Conservation (phyloP, 2,797 vertebrate species). For the Australoheros facetus region DNA sequence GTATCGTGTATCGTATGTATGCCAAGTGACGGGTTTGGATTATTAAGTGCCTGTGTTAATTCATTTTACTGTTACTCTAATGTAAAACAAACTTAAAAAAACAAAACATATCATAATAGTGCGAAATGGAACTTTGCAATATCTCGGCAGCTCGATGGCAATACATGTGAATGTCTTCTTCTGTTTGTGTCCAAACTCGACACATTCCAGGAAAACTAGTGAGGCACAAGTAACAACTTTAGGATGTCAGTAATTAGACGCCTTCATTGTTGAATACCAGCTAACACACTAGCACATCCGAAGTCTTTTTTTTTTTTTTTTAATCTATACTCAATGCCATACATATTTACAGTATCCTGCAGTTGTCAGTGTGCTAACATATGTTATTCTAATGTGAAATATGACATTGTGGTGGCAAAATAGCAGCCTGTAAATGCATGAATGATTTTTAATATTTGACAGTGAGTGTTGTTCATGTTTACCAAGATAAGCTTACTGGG, state of each 20-base stretch:
- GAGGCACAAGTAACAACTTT: slow-evolving; percentile 46
- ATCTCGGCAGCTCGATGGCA: slow-evolving; percentile 75
- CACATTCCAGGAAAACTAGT: slow-evolving; percentile 62
- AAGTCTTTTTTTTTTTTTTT: slow-evolving; percentile 52
- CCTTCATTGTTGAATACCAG: slow-evolving; percentile 47
- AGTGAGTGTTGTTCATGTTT: slow-evolving; percentile 57
- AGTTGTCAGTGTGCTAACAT: slow-evolving; percentile 21
- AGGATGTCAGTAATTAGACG: slow-evolving; percentile 28
- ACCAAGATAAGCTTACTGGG: slow-evolving; percentile 68
- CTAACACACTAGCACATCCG: slow-evolving; percentile 42
- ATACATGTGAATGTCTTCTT: slow-evolving; percentile 44
- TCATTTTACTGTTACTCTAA: slow-evolving; percentile 38
- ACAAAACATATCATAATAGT: slow-evolving; percentile 42
- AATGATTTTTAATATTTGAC: slow-evolving; percentile 41
- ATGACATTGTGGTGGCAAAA: slow-evolving; percentile 46
- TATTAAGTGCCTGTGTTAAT: slow-evolving; percentile 69
- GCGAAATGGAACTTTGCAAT: slow-evolving; percentile 65
- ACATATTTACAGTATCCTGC: slow-evolving; percentile 30
- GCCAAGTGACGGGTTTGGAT: slow-evolving; percentile 38
- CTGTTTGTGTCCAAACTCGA: slow-evolving; percentile 61
- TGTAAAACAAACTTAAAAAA: slow-evolving; percentile 12
- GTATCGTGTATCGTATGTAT: slow-evolving; percentile 7
- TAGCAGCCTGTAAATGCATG: slow-evolving; percentile 63
- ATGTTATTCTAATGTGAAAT: slow-evolving; percentile 40
- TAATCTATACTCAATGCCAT: slow-evolving; percentile 35